Percentiles rank a stretch among this genome's conserved stretches.
Evolutionary conservation across 2,113 vertebrate species (phyloP).

Genomic region (Ifrita kowaldi): DNA sequence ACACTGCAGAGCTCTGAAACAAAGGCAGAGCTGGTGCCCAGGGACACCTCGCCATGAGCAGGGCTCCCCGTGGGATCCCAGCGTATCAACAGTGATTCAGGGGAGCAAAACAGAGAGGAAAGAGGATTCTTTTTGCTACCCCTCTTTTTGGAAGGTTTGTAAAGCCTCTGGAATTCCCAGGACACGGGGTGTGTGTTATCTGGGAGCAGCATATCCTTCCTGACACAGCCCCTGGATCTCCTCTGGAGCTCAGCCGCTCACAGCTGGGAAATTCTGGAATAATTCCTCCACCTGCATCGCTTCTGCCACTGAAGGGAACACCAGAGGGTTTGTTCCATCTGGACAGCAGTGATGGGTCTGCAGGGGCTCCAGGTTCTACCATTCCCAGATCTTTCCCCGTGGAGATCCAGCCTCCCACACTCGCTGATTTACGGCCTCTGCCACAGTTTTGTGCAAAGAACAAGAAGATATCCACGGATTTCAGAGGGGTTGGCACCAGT

Average conservation of each 20-base stretch:
- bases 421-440: rapidly evolving
- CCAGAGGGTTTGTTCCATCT: rapidly evolving
- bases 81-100: not conserved
- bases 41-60: not conserved
- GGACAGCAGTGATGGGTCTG: not conserved
- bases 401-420: not conserved
- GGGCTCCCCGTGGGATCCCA: not conserved
- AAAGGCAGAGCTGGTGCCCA: not conserved
- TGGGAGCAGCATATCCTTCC: not conserved
- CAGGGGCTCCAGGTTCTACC: not conserved
- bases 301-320: not conserved
- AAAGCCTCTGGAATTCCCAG: not conserved
- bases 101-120: not conserved
- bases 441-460: rapidly evolving
- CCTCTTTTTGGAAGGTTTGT: not conserved
- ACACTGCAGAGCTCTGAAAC: not conserved
- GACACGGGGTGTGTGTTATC: not conserved
- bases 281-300: rapidly evolving
- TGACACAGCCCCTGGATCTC: rapidly evolving
- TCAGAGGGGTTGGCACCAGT: rapidly evolving
- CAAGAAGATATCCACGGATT: rapidly evolving
- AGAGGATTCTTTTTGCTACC: not conserved
- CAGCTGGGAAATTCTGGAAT: not conserved
- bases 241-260: not conserved
- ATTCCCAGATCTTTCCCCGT: not conserved